Conservation (phyloP, 2,113 vertebrate genomes). For the Nesoenas mayeri region DNA sequence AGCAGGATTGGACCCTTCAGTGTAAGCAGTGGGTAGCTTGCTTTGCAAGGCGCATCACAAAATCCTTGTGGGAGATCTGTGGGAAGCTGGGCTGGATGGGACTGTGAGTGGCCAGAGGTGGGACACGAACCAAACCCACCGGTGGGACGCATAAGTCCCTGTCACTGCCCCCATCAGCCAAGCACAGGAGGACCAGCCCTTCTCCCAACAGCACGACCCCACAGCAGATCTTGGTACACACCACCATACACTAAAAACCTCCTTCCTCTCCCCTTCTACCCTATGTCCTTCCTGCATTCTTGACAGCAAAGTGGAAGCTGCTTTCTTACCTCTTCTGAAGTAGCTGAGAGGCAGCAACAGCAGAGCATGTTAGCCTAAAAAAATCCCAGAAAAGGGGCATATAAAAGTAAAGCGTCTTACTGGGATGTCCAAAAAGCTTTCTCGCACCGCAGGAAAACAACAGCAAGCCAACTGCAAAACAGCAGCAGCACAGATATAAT, state of each 20-base stretch:
- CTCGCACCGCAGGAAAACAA: neutral
- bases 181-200: neutral
- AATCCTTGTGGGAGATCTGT: neutral
- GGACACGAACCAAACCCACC: neutral
- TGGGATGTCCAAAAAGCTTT: neutral
- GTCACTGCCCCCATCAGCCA: neutral
- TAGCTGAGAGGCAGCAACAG: neutral
- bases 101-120: neutral
- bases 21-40: neutral
- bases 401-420: neutral
- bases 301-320: neutral
- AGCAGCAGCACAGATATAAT: neutral
- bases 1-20: neutral
- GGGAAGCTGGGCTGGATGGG: neutral
- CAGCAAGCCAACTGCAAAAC: neutral
- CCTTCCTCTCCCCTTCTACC: neutral
- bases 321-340: neutral
- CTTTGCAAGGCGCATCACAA: neutral
- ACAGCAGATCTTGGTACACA: rapidly evolving
- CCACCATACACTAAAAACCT: rapidly evolving
- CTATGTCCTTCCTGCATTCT: neutral
- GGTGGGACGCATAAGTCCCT: no score
- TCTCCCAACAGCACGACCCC: neutral
- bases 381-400: neutral
- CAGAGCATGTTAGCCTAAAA: neutral